phyloP scores from a whole-genome alignment of 2,797 vertebrate species.

The Hyperoplus lanceolatus region DNA sequence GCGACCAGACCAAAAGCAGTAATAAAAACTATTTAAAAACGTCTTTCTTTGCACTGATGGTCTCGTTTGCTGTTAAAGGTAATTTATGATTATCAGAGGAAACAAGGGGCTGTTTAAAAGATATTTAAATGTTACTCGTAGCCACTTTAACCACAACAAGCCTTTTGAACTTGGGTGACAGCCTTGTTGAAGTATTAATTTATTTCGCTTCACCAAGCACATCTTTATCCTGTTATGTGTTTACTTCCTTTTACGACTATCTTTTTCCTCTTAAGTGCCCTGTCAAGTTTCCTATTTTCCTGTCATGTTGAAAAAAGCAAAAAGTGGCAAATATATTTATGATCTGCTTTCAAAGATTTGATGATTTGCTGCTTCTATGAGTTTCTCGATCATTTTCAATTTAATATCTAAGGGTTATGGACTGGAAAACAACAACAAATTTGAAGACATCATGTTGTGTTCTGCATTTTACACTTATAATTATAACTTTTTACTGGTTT shows the following conservation, averaged over 20 bases:
- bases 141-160: background rate
- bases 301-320: background rate
- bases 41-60: too few species aligned
- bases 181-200: constrained; percentile 15
- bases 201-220: background rate
- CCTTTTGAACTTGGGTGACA: constrained; percentile 14
- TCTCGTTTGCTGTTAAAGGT: too few species aligned
- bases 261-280: background rate
- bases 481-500: constrained; percentile 46
- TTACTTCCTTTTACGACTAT: background rate
- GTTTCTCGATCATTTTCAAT: background rate
- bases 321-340: background rate
- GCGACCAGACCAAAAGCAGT: too few species aligned
- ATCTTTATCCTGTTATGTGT: background rate
- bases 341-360: background rate
- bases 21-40: too few species aligned
- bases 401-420: background rate
- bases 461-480: background rate
- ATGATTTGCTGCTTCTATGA: background rate
- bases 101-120: too few species aligned
- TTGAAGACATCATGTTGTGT: background rate
- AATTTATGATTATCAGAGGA: too few species aligned
- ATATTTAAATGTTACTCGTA: too few species aligned
- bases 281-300: background rate
- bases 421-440: background rate